Evolutionary conservation across 2,113 vertebrate genomes (phyloP), one percentile per base, ranked within the genome.

Genomic region (Athene cunicularia): DNA sequence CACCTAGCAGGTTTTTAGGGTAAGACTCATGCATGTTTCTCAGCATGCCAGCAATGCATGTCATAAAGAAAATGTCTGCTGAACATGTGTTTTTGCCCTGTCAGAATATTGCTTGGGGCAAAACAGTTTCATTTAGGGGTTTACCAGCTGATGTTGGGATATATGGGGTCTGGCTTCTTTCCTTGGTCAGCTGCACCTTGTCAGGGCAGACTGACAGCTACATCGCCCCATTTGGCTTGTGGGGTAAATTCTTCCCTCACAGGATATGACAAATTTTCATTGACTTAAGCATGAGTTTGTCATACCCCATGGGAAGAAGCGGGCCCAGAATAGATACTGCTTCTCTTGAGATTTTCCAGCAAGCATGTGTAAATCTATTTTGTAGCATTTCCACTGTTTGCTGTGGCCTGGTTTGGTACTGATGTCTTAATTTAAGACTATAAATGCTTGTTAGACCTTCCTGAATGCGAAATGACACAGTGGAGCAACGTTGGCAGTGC

Each of bases 391-490:
- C n/a, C 16, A 18, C 37, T 24, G 19, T 47, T 55, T 53, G 35
- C 63, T 39, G 52, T 23, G 59, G 28, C 18, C 43, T 37, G 2
- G 43, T 89, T 75, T 66, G 59, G 62, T 86, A 45, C 75, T 70
- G 71, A 86, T 90, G 92, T n/a, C 92, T 95, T 97, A 86, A 93
- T 94, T 90, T 86, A 90, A 76, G 96, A 35, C 82, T 93, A 70
- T 63, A 32, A 55, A 62, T 37, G 55, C 85, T 90, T 70, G 27
- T 88, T 41, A 86, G 95, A 90, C 92, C 90, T 92, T 95, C 52
- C 82, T 71, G 59, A 80, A 59, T 80, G 75, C 76, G 72, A 76
- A 95, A 88, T 86, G 82, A 80, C 95, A 92, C 74, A 41, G 82
- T 50, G 64, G 92, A 94, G 86, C 90, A 67, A 33, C 14, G 16